Evolutionary conservation across 2,113 vertebrate genomes (phyloP), one percentile per base, ranked within the genome.

Genomic region (Ameiurus melas): DNA sequence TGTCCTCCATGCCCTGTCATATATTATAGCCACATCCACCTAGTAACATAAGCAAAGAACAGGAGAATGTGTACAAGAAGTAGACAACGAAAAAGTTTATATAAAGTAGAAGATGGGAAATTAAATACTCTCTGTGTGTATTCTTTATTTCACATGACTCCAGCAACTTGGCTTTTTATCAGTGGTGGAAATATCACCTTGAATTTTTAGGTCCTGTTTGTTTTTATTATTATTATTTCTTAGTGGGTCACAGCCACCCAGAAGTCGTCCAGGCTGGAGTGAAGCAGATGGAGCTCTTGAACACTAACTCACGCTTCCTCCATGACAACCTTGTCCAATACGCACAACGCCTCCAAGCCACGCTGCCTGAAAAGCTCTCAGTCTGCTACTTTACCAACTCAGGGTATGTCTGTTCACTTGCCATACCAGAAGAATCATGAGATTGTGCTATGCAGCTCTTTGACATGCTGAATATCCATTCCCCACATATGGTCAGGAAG

Each of bases 321-420:
- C 98, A 99, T 0, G 98, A 99, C 95, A 98, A 97, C 94, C 96
- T 99, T 0, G 97, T 98, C 0, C 94, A 97, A 78, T 99, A 98
- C 0, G 98, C 98, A 0, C 96, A 97, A 89, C 95, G 95, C 33
- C 96, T 99, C 14, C 96, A 96, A 20, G 96, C 96, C 39, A 99
- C 97, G 0, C 94, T 99, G 66, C 98, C 98, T 0, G 95, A 96
- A 85, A 94, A 93, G 78, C 97, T 99, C 62, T 97, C 96, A 0
- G 96, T 99, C 80, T 99, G 97, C 95, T 99, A 99, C 92, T 99
- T 99, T 87, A 97, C 98, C 81, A 99, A 99, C 90, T 99, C 98
- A 0, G 98, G 98, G 98, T 99, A 96, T 0, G 96, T 94, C 43
- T 80, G 39, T 58, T 87, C 30, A 39, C 51, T 51, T 82, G 47